A percentile compares a stretch with the other conserved stretches of the same genome.
Conservation (phyloP, 2,888 invertebrate genomes). For the Pterobdella sp. region DNA sequence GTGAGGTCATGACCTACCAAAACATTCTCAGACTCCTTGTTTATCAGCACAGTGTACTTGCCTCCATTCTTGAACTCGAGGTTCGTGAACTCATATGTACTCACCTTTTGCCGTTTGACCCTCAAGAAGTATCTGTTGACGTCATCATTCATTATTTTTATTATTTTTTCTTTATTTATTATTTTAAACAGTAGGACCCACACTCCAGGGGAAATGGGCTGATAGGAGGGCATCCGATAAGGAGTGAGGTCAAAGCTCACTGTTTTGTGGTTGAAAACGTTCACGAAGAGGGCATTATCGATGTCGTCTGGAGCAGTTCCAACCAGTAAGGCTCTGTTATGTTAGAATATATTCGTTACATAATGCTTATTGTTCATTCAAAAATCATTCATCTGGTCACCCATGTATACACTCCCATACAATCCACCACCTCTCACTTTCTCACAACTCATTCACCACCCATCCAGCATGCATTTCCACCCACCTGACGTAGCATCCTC, state of each 20-base stretch:
- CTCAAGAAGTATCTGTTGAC: neutral
- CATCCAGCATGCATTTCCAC: neutral
- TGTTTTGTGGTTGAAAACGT: neutral
- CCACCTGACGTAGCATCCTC: conserved; percentile 21
- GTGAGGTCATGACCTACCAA: neutral
- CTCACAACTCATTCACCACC: neutral
- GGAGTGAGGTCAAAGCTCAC: neutral
- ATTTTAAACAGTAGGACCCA: no score
- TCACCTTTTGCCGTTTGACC: neutral
- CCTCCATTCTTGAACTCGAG: conserved; percentile 10
- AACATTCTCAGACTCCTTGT: conserved; percentile 5
- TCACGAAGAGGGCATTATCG: neutral
- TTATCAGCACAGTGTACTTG: conserved; percentile 19
- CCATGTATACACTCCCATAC: no score
- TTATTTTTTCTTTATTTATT: neutral
- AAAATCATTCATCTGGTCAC: no score
- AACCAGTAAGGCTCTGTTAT: conserved; percentile 13
- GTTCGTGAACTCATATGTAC: neutral
- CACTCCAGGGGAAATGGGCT: neutral
- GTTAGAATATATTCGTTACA: no score
- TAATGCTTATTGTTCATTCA: no score
- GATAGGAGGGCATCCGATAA: conserved; percentile 1
- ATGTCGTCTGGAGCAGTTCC: neutral
- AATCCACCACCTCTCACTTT: no score
- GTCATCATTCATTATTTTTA: neutral